Evolutionary conservation across 2,797 vertebrate species (phyloP).

Genomic region (Melanotaenia maccullochi): DNA sequence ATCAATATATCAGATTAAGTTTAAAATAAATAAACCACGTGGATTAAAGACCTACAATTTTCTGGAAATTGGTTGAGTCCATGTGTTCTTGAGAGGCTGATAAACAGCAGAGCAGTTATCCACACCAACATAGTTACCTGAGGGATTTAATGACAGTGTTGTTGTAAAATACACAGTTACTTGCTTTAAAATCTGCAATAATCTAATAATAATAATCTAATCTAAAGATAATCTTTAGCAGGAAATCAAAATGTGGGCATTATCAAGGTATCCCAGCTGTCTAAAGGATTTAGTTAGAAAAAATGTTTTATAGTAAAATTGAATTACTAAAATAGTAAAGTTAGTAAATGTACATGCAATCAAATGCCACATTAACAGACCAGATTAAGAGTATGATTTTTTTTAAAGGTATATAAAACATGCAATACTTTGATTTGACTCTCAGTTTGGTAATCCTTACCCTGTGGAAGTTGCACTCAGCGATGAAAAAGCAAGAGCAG

Average conservation of each 20-base stretch:
- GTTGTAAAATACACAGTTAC: background rate
- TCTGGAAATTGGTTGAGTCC: slow-evolving; percentile 57
- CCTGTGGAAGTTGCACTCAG: slow-evolving; percentile 40
- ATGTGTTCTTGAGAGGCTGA: slow-evolving; percentile 36
- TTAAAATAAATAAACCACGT: background rate
- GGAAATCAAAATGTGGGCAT: slow-evolving; percentile 4
- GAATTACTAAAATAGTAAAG: background rate
- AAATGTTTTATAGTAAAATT: background rate
- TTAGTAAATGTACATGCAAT: background rate
- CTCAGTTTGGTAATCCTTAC: slow-evolving; percentile 48
- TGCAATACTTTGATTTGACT: background rate
- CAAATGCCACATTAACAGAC: background rate
- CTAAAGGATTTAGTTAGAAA: background rate
- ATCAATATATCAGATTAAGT: background rate
- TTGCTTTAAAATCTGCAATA: background rate
- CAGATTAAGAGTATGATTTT: background rate
- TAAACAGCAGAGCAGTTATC: slow-evolving; percentile 53
- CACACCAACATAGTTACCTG: slow-evolving; percentile 46
- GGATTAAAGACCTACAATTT: slow-evolving; percentile 53
- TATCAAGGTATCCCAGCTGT: background rate
- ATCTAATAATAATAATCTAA: background rate
- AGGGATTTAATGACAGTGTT: slow-evolving; percentile 13
- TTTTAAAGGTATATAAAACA: background rate
- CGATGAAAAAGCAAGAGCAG: slow-evolving; percentile 16
- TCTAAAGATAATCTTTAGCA: background rate